Evolutionary conservation across 2,797 vertebrate genomes (phyloP).

Genomic region (Pseudochirops corinnae): DNA sequence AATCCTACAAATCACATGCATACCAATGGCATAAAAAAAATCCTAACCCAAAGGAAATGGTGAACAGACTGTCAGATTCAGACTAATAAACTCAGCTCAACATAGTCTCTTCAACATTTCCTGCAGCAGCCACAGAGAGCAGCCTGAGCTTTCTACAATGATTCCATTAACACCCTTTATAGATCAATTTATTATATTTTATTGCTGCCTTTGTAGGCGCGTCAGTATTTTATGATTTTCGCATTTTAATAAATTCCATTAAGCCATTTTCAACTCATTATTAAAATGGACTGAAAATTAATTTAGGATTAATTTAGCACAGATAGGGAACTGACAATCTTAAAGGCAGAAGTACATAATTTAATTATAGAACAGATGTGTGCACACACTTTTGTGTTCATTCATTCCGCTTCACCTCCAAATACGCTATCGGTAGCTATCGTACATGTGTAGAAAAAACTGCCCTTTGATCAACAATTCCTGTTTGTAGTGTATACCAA

Average conservation of each 20-base stretch:
- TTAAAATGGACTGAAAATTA: slow-evolving; percentile 46
- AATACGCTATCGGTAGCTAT: background rate
- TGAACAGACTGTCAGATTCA: background rate
- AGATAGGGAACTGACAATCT: slow-evolving; percentile 29
- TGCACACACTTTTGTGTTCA: background rate
- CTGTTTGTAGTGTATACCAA: background rate
- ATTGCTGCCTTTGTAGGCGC: slow-evolving; percentile 7
- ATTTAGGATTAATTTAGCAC: slow-evolving; percentile 19
- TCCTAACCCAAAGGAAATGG: slow-evolving; percentile 47
- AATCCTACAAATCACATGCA: background rate
- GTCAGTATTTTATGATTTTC: slow-evolving; percentile 10
- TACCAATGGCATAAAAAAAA: background rate
- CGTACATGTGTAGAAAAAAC: background rate
- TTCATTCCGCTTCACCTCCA: slow-evolving; percentile 13
- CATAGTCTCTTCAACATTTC: background rate
- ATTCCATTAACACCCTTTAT: background rate
- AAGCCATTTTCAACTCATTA: background rate
- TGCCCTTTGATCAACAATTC: background rate
- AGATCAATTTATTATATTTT: slow-evolving; percentile 3
- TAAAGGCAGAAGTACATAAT: background rate
- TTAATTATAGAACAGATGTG: background rate
- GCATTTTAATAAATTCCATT: slow-evolving; percentile 31
- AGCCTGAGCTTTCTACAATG: background rate
- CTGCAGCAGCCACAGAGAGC: background rate
- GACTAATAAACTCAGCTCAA: slow-evolving; percentile 17